A percentile compares a stretch with the other conserved stretches of the same genome.
Conservation (phyloP, 2,888 invertebrate species). For the Chrysodeixis includens region DNA sequence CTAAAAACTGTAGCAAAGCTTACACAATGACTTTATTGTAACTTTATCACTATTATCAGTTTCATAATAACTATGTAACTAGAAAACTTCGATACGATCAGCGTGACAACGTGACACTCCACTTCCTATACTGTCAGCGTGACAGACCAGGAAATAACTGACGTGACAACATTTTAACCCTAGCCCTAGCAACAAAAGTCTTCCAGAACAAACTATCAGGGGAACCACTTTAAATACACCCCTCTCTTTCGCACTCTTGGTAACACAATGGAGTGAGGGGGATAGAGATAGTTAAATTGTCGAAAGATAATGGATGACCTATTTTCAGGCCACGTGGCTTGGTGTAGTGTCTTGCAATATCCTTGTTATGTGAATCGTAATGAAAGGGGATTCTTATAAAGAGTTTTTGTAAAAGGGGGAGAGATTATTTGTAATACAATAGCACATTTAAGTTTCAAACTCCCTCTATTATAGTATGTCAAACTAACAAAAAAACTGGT, state of each 20-base stretch:
- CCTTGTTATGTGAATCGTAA: constrained; percentile 41
- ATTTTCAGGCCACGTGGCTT: constrained; percentile 82
- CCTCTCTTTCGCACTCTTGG: constrained; percentile 55
- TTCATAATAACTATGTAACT: neutral
- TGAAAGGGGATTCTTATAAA: constrained; percentile 29
- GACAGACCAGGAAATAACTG: constrained; percentile 55
- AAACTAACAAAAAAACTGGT: neutral
- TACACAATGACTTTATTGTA: neutral
- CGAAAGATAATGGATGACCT: constrained; percentile 81
- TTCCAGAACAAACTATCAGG: constrained; percentile 59
- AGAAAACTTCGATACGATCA: neutral
- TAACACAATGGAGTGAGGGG: constrained; percentile 57
- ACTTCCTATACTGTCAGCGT: constrained; percentile 41
- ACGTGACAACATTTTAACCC: constrained; percentile 44
- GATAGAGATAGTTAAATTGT: constrained; percentile 70
- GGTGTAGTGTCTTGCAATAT: constrained; percentile 67
- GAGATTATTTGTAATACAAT: neutral
- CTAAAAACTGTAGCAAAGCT: neutral
- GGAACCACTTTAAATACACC: constrained; percentile 50
- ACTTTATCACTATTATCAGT: neutral
- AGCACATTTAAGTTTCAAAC: neutral
- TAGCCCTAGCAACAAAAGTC: constrained; percentile 48
- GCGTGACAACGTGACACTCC: constrained; percentile 12
- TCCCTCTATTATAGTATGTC: neutral
- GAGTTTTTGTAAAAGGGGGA: constrained; percentile 35